Evolutionary conservation across 2,888 invertebrate species (phyloP).

Genomic region (Hermaeophaga mercurialis): DNA sequence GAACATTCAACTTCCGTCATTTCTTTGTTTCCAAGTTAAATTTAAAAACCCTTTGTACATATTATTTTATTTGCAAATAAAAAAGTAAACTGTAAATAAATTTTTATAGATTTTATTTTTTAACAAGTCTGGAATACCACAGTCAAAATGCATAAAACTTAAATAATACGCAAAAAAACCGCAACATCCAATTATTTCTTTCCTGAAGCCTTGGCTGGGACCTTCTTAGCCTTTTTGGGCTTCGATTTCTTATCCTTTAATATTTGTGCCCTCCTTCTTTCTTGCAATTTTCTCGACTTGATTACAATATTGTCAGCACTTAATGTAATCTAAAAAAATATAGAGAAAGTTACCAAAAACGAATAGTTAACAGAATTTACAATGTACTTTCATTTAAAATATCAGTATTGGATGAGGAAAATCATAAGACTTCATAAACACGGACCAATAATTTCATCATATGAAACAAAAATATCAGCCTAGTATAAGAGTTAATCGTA

Average conservation of each 20-base stretch:
- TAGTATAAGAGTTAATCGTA: too few relatives aligned
- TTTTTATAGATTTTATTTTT: conserved; percentile 40
- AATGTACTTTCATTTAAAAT: too few relatives aligned
- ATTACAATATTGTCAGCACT: conserved; percentile 59
- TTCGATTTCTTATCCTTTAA: conserved; percentile 62
- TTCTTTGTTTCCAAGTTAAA: too few relatives aligned
- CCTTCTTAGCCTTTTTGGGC: conserved; percentile 55
- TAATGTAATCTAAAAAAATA: conserved; percentile 39
- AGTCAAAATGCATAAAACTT: conserved; percentile 41
- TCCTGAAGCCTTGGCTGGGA: conserved; percentile 32
- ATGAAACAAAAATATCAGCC: too few relatives aligned
- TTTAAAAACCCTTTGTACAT: too few relatives aligned
- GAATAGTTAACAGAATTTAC: neutral
- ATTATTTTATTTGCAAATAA: conserved; percentile 9
- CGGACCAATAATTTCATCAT: conserved; percentile 40
- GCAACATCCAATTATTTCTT: conserved; percentile 29
- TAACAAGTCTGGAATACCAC: conserved; percentile 36
- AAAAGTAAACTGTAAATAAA: conserved; percentile 10
- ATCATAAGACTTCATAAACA: conserved; percentile 53
- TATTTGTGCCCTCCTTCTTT: conserved; percentile 60
- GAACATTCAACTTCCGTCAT: too few relatives aligned
- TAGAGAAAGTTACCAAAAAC: neutral
- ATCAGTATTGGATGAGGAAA: conserved; percentile 42
- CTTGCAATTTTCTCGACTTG: conserved; percentile 60
- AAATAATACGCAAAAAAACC: conserved; percentile 35